Evolutionary conservation across 1,140 invertebrate species (phyloP).

Genomic region (Hetaerina americana): DNA sequence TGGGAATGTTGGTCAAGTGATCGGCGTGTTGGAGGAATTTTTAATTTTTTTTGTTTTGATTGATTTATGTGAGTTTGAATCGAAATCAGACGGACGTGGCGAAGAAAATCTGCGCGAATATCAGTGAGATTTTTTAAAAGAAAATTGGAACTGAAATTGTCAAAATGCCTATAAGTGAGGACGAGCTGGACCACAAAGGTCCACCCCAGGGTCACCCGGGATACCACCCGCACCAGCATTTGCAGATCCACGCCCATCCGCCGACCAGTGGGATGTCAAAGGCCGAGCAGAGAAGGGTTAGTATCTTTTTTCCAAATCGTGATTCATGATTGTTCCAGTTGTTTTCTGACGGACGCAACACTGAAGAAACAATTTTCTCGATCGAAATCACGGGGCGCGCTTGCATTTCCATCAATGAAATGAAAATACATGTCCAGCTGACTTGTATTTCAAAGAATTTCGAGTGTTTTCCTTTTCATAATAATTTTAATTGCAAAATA

Average conservation of each 20-base stretch:
- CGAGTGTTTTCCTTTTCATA: too few species aligned
- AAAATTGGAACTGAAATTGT: too few species aligned
- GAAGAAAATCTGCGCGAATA: too few species aligned
- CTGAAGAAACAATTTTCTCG: too few species aligned
- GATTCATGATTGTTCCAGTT: too few species aligned
- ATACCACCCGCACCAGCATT: conserved; percentile 17
- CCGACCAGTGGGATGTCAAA: conserved; percentile 27
- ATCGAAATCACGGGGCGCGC: too few species aligned
- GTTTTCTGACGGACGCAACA: too few species aligned
- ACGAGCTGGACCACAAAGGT: background rate
- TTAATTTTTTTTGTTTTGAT: background rate
- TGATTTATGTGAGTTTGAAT: background rate
- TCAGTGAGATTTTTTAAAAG: too few species aligned
- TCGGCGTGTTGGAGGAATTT: background rate
- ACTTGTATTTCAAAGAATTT: too few species aligned
- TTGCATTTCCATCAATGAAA: too few species aligned
- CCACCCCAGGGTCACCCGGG: conserved; percentile 2
- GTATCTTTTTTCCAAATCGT: background rate
- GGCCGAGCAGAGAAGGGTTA: conserved; percentile 32
- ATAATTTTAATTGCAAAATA: too few species aligned
- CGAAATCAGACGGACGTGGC: background rate
- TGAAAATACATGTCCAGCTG: too few species aligned
- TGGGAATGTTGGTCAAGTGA: background rate
- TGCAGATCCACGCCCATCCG: conserved; percentile 19
- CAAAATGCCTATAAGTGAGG: background rate